These are phyloP conservation scores for Todiramphus saurophagus DNA, from an alignment of 2,113 vertebrate species.

Conservation along the genomic window DNA sequence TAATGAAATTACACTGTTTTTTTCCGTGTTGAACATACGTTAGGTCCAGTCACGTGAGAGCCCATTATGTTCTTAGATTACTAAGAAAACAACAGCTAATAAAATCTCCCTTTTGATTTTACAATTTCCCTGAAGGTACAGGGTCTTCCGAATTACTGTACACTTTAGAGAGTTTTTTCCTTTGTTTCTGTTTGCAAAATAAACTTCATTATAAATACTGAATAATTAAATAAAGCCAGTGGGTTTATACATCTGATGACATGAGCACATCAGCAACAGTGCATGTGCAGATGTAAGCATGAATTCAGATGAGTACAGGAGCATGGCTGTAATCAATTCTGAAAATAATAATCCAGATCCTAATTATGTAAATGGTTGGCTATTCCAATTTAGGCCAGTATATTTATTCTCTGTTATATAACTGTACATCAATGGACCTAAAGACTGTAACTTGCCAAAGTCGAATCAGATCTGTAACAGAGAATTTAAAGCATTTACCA, in stretches of 20 bases:
- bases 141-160: neutral
- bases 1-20: neutral
- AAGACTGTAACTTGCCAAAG: neutral
- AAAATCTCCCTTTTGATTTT: conserved; percentile 20
- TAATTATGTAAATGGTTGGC: neutral
- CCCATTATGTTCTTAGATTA: neutral
- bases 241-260: neutral
- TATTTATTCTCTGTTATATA: neutral
- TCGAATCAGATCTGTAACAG: neutral
- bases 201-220: neutral
- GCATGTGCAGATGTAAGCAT: neutral
- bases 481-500: neutral
- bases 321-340: neutral
- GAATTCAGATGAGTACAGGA: neutral
- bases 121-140: neutral
- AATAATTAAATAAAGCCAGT: neutral
- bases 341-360: neutral
- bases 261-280: neutral
- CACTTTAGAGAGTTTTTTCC: neutral
- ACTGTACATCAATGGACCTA: neutral
- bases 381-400: neutral
- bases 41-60: neutral
- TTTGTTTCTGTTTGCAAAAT: neutral
- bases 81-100: neutral
- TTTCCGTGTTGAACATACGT: fast-evolving